A percentile compares a stretch with the other conserved stretches of the same genome.
These are phyloP conservation scores for Macaria notata DNA, from an alignment of 2,888 invertebrate species.

Conservation along the genomic window DNA sequence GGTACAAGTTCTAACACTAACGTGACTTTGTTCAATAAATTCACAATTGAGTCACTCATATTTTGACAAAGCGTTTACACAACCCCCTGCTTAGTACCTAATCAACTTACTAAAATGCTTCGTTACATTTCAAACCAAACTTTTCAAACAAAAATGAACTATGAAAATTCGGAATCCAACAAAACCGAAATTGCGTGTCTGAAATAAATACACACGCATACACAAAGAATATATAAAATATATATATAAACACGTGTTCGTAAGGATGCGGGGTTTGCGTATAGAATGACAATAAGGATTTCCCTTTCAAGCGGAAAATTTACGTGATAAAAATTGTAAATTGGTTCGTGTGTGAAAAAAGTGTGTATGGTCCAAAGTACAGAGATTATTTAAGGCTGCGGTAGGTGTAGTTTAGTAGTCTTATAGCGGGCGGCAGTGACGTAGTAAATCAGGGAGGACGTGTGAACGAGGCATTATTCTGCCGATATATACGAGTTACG, in stretches of 20 bases:
- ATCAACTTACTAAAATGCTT: slow-evolving; percentile 16
- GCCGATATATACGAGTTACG: slow-evolving; percentile 57
- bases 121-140: slow-evolving; percentile 38
- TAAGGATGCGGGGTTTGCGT: slow-evolving; percentile 70
- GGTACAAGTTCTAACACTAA: slow-evolving; percentile 41
- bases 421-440: slow-evolving; percentile 64
- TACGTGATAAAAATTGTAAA: slow-evolving; percentile 81
- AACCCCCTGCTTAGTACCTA: too few relatives aligned
- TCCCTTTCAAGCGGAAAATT: slow-evolving; percentile 81
- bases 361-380: slow-evolving; percentile 71
- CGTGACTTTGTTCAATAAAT: slow-evolving; percentile 62
- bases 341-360: slow-evolving; percentile 77
- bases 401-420: slow-evolving; percentile 77
- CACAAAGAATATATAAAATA: slow-evolving; percentile 52
- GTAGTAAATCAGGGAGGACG: slow-evolving; percentile 75
- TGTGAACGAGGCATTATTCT: slow-evolving; percentile 75
- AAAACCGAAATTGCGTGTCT: slow-evolving; percentile 72
- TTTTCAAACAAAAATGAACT: slow-evolving; percentile 45
- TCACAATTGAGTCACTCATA: slow-evolving; percentile 56
- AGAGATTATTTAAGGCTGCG: slow-evolving; percentile 58
- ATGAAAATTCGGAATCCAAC: slow-evolving; percentile 61
- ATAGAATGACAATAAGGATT: slow-evolving; percentile 77
- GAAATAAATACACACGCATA: slow-evolving; percentile 67
- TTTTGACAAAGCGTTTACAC: too few relatives aligned
- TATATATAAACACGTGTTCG: slow-evolving; percentile 76